Percentiles rank a stretch among this genome's conserved stretches.
These are phyloP conservation scores for Bombus confusus DNA, from an alignment of 1,140 invertebrate genomes.

Conservation along the genomic window DNA sequence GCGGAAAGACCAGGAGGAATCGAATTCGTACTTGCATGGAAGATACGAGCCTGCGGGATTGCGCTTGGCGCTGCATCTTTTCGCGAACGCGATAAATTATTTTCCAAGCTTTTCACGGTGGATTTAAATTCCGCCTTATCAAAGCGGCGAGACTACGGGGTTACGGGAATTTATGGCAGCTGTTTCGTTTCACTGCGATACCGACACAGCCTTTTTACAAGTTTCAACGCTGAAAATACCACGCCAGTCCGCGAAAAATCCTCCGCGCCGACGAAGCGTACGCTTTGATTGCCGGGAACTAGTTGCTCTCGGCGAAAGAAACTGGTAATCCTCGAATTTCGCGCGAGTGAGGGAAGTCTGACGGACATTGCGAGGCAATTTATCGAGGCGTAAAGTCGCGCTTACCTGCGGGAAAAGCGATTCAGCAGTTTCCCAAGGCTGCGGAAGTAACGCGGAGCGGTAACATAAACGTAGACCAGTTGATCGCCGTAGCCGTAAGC, in stretches of 20 bases:
- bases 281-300: too few species aligned
- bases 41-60: neutral
- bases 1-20: constrained; percentile 25
- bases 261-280: too few species aligned
- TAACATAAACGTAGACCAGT: constrained; percentile 75
- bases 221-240: neutral
- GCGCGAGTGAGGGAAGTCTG: neutral
- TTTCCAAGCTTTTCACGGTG: neutral
- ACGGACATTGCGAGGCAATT: neutral
- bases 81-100: constrained; percentile 26
- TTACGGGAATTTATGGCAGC: constrained; percentile 2
- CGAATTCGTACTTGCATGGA: neutral
- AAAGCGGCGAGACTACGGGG: neutral
- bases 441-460: constrained; percentile 75
- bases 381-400: neutral
- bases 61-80: too few species aligned
- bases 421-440: constrained; percentile 76
- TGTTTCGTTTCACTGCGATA: neutral
- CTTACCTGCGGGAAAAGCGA: constrained; percentile 75
- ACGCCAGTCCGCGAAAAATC: neutral
- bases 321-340: neutral
- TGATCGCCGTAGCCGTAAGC: constrained; percentile 64
- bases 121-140: constrained; percentile 24
- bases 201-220: neutral
- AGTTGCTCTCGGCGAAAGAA: too few species aligned